Conservation (phyloP, 92 coral and sea anemone genomes). For the Porites divaricata region DNA sequence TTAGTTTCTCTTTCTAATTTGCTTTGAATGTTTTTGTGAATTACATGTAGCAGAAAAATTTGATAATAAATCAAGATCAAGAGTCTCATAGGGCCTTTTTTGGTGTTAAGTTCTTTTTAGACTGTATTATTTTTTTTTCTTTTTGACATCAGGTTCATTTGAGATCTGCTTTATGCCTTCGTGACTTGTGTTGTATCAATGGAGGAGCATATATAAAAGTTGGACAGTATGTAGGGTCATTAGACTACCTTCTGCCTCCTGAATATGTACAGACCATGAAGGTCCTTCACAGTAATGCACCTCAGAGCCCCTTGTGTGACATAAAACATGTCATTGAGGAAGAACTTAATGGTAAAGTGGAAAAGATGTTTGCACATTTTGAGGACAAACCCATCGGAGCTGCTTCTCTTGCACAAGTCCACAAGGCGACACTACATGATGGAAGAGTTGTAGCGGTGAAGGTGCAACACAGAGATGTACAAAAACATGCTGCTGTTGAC, state of each 20-base stretch:
- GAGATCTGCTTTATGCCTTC: slow-evolving; percentile 84
- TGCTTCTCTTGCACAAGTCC: slow-evolving; percentile 98
- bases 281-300: slow-evolving; percentile 93
- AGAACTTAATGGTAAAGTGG: slow-evolving; percentile 77
- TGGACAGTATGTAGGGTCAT: slow-evolving; percentile 93
- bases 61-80: no score
- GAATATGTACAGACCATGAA: slow-evolving; percentile 96
- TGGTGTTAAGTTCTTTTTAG: no score
- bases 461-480: slow-evolving; percentile 94
- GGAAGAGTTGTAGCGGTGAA: slow-evolving; percentile 93
- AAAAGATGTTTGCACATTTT: slow-evolving; percentile 75
- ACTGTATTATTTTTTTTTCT: background rate
- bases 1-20: no score
- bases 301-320: slow-evolving; percentile 78
- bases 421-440: slow-evolving; percentile 89
- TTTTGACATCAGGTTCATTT: slow-evolving; percentile 75
- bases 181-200: slow-evolving; percentile 86
- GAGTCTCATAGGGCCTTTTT: no score
- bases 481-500: slow-evolving; percentile 94
- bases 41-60: no score
- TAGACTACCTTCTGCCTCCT: slow-evolving; percentile 88
- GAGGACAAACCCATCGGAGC: slow-evolving; percentile 86
- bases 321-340: slow-evolving; percentile 79
- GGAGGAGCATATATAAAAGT: slow-evolving; percentile 97
- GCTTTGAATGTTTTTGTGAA: no score